These are phyloP conservation scores for Hirtodrosophila duncani DNA, from an alignment of 2,888 invertebrate species.

Conservation along the genomic window DNA sequence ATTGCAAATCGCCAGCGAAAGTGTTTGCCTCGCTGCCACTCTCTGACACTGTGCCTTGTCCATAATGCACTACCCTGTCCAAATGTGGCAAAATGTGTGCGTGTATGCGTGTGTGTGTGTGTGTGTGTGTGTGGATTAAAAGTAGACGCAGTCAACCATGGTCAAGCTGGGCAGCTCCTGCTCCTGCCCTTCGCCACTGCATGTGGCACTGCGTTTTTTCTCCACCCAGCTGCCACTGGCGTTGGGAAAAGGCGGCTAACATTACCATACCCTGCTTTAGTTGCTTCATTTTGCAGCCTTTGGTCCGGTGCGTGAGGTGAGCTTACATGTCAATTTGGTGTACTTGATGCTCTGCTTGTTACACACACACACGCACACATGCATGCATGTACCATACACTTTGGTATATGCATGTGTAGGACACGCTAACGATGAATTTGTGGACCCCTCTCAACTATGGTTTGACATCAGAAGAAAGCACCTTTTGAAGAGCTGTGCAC, in stretches of 20 bases:
- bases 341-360: background rate
- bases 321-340: conserved; percentile 52
- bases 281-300: too few relatives aligned
- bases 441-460: too few relatives aligned
- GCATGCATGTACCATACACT: too few relatives aligned
- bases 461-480: too few relatives aligned
- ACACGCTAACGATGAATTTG: too few relatives aligned
- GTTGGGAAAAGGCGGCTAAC: too few relatives aligned
- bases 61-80: conserved; percentile 21
- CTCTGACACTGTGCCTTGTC: conserved; percentile 2
- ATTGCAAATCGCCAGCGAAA: conserved; percentile 72
- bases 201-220: background rate
- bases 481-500: too few relatives aligned
- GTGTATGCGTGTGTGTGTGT: conserved; percentile 13
- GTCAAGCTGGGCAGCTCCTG: conserved; percentile 42
- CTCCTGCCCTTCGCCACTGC: background rate
- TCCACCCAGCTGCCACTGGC: too few relatives aligned
- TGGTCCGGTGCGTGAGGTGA: too few relatives aligned
- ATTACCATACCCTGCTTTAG: too few relatives aligned
- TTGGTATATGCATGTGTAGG: too few relatives aligned
- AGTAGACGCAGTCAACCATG: conserved; percentile 60
- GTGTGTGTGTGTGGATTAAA: conserved; percentile 53
- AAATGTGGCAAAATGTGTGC: conserved; percentile 25
- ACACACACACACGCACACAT: conserved; percentile 21
- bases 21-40: conserved; percentile 36